phyloP scores from a whole-genome alignment of 2,888 invertebrate species.

The Pheosia gnoma region DNA sequence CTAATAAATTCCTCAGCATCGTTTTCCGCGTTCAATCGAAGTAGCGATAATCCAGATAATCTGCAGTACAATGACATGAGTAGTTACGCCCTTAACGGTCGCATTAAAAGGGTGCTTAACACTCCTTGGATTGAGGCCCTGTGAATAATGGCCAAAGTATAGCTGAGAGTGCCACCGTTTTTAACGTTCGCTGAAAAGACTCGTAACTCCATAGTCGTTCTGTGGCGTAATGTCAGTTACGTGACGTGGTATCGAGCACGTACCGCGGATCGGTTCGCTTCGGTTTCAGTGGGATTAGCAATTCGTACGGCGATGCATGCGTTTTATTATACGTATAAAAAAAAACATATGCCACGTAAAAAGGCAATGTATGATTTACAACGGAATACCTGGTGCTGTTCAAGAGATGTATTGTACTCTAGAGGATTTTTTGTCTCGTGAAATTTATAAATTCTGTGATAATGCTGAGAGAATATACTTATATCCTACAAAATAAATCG shows the following conservation, averaged over 20 bases:
- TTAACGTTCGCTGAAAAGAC: conserved; percentile 65
- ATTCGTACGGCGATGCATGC: conserved; percentile 48
- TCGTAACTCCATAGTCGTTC: conserved; percentile 70
- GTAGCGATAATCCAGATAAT: conserved; percentile 57
- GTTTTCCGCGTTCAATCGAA: conserved; percentile 36
- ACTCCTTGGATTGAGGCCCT: conserved; percentile 61
- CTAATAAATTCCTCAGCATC: neutral
- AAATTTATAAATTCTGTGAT: neutral
- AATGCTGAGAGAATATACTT: neutral
- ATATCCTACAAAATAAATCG: conserved; percentile 4
- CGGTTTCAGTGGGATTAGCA: conserved; percentile 44
- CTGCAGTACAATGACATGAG: conserved; percentile 60
- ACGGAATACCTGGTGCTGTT: conserved; percentile 23
- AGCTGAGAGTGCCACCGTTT: conserved; percentile 61
- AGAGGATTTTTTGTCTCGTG: neutral
- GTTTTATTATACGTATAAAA: conserved; percentile 47
- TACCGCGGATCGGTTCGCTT: conserved; percentile 41
- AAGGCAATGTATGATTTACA: conserved; percentile 32
- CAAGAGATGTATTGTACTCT: conserved; percentile 21
- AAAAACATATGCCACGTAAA: conserved; percentile 30
- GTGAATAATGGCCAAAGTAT: conserved; percentile 72
- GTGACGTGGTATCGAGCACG: conserved; percentile 46
- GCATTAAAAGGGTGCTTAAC: conserved; percentile 68
- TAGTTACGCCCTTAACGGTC: conserved; percentile 59
- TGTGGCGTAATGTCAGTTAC: conserved; percentile 59